These are phyloP conservation scores for Volucella inflata DNA, from an alignment of 2,888 invertebrate species.

Conservation along the genomic window DNA sequence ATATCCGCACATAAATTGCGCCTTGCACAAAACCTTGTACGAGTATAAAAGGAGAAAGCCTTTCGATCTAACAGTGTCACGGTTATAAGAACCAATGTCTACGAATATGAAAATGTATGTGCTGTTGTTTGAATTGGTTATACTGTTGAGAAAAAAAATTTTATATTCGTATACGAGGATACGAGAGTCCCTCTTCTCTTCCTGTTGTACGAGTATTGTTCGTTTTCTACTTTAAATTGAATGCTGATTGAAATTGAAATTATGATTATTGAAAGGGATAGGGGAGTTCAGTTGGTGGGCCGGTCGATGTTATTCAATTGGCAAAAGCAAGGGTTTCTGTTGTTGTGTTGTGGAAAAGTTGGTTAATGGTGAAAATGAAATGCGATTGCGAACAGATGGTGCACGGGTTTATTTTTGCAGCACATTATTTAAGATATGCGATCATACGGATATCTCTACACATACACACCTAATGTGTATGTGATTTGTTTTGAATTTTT, in stretches of 20 bases:
- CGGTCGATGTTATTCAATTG: not conserved
- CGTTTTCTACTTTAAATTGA: slow-evolving; percentile 60
- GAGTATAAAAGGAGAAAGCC: slow-evolving; percentile 58
- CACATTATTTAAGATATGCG: slow-evolving; percentile 30
- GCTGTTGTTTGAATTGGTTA: no score
- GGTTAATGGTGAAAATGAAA: slow-evolving; percentile 58
- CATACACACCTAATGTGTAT: not conserved
- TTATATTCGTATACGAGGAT: slow-evolving; percentile 1
- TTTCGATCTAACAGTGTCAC: slow-evolving; percentile 43
- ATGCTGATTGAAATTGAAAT: slow-evolving; percentile 74
- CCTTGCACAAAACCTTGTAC: slow-evolving; percentile 58
- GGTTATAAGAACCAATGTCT: not conserved
- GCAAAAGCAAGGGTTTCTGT: slow-evolving; percentile 2
- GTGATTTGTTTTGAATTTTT: not conserved
- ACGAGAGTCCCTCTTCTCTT: slow-evolving; percentile 6
- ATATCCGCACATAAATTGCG: slow-evolving; percentile 57
- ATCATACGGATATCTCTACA: not conserved
- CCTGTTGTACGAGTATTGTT: slow-evolving; percentile 10
- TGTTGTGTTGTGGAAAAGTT: slow-evolving; percentile 16
- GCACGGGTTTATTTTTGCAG: slow-evolving; percentile 51
- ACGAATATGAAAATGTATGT: not conserved
- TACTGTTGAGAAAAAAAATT: no score
- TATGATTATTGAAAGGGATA: slow-evolving; percentile 72
- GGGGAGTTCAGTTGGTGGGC: slow-evolving; percentile 3
- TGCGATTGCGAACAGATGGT: slow-evolving; percentile 73